Conservation (phyloP, 2,797 vertebrate species). For the Adelosebastes latens region DNA sequence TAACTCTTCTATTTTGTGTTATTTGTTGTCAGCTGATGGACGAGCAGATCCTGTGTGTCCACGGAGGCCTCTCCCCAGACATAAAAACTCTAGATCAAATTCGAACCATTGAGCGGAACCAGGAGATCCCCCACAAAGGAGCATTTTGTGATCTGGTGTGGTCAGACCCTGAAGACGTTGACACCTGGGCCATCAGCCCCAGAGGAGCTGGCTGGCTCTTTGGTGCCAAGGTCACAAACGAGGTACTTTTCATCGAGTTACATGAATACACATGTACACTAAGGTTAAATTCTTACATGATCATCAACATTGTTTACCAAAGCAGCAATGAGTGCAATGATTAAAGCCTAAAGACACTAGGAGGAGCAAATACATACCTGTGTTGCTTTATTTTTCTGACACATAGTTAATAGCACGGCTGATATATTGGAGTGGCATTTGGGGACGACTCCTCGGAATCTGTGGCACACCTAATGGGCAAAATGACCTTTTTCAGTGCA, state of each 20-base stretch:
- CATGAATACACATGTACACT: background rate
- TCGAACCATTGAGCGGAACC: constrained; percentile 96
- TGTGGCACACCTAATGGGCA: too few species aligned
- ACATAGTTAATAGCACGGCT: too few species aligned
- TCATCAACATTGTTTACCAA: background rate
- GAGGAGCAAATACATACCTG: background rate
- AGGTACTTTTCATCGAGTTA: constrained; percentile 79
- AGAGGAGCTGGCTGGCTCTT: constrained; percentile 97
- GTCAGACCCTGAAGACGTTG: constrained; percentile 97
- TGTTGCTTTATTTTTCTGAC: background rate
- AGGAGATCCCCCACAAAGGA: constrained; percentile 98
- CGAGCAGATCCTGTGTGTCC: constrained; percentile 97
- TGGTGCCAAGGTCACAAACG: constrained; percentile 97
- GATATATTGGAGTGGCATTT: too few species aligned
- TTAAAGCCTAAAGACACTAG: background rate
- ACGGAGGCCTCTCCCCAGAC: constrained; percentile 97
- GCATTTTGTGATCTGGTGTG: constrained; percentile 98
- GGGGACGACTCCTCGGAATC: too few species aligned
- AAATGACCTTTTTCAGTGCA: too few species aligned
- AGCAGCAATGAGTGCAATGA: background rate
- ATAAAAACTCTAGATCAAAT: constrained; percentile 99
- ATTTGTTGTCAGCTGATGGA: constrained; percentile 89
- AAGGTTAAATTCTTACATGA: background rate
- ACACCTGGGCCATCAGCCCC: constrained; percentile 98
- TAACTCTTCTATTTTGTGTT: background rate